Evolutionary conservation across 2,797 vertebrate genomes (phyloP), one percentile per base, ranked within the genome.

Genomic region (Chaunax sp.): DNA sequence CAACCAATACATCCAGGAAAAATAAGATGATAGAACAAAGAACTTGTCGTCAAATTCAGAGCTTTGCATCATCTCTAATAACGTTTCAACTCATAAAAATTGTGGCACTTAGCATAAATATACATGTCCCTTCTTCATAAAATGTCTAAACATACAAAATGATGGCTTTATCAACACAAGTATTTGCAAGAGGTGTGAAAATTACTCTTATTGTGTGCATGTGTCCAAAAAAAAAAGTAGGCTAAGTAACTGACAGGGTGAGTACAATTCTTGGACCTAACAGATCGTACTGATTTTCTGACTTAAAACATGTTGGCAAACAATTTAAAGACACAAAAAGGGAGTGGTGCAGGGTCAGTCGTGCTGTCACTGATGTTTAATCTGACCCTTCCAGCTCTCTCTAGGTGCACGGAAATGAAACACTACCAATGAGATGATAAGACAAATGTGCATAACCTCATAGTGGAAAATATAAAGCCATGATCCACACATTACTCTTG

Each of bases 381-480:
- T 47, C 40, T 5, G 25, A 80, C 35, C 58, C 20, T 19, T 47
- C 7, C 8, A 23, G 6, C 25, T 52, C 22, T 58, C 52, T 61
- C 13, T 43, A 49, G 19, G 28, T 66, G 44, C 41, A 69, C 28
- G 22, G 45, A 64, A 73, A 52, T 43, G 62, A 75, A 74, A 87
- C 75, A 70, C 78, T 65, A 75, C 75, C 63, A 52, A 78, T 70
- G 62, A 82, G 44, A 76, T 37, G 44, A 76, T 38, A 40, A 62
- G 41, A 25, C 54, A 72, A 81, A 75, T 52, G 45, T 43, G 67
- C 26, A 52, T 14, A 56, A 75, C 69, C 67, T 67, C 44, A 49
- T 18, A 56, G 35, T 64, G 68, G 53, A 75, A 72, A 75, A 61
- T 26, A 60, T 26, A 54, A 68, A 63, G 58, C 43, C 9, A 62